Percentiles rank a stretch among this genome's conserved stretches.
phyloP scores from a whole-genome alignment of 2,888 invertebrate genomes.

The Gasteruption jaculator region DNA sequence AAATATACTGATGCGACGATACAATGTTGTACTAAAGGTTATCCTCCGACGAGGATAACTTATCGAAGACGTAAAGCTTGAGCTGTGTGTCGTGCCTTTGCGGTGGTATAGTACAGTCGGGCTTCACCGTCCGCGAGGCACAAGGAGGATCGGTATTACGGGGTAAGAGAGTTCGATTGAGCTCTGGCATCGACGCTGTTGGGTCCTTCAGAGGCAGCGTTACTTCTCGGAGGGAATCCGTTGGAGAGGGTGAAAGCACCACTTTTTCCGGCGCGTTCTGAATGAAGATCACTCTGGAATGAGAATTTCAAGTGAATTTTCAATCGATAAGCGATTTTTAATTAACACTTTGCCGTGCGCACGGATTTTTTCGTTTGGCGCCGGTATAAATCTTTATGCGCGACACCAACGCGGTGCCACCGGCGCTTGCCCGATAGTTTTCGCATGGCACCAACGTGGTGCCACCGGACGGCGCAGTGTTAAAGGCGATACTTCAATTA shows the following conservation, averaged over 20 bases:
- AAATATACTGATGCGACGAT: too few species aligned
- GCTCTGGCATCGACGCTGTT: slow-evolving; percentile 43
- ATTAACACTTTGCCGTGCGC: neutral
- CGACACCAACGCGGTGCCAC: too few species aligned
- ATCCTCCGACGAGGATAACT: slow-evolving; percentile 43
- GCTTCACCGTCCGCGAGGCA: slow-evolving; percentile 41
- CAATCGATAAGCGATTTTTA: neutral
- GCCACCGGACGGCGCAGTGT: too few species aligned
- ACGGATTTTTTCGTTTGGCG: too few species aligned
- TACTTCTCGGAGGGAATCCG: slow-evolving; percentile 44
- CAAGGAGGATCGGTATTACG: slow-evolving; percentile 41
- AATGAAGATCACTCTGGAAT: slow-evolving; percentile 78
- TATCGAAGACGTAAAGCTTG: slow-evolving; percentile 46
- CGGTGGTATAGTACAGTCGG: slow-evolving; percentile 33
- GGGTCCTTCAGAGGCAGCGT: slow-evolving; percentile 43
- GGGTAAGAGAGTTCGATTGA: slow-evolving; percentile 41
- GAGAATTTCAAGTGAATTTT: slow-evolving; percentile 8
- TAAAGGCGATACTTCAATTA: too few species aligned
- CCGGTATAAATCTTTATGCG: too few species aligned
- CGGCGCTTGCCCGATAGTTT: too few species aligned
- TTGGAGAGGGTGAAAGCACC: slow-evolving; percentile 62
- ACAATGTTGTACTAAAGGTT: slow-evolving; percentile 37
- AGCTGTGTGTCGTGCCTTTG: slow-evolving; percentile 43
- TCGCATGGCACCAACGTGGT: too few species aligned
- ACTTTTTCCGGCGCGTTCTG: slow-evolving; percentile 88